Evolutionary conservation across 2,888 invertebrate species (phyloP).

Genomic region (Lasius fuliginosus): DNA sequence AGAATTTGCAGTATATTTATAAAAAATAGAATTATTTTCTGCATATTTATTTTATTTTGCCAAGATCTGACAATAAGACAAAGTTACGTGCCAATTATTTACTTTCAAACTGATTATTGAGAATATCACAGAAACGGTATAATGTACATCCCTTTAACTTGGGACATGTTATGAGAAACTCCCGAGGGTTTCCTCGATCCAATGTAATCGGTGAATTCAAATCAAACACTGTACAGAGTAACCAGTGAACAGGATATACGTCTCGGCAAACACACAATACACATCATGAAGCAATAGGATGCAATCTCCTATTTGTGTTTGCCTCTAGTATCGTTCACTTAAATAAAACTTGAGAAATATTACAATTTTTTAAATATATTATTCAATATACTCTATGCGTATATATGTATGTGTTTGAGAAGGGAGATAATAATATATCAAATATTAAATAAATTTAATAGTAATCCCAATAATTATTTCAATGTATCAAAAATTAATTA

Average conservation of each 20-base stretch:
- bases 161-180: constrained; percentile 50
- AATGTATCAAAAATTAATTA: neutral
- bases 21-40: neutral
- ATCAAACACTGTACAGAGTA: constrained; percentile 44
- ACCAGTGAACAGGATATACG: constrained; percentile 13
- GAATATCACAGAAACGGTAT: constrained; percentile 35
- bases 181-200: constrained; percentile 29
- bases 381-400: neutral
- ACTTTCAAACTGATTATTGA: constrained; percentile 71
- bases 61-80: constrained; percentile 33
- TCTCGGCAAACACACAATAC: neutral
- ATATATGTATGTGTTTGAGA: neutral
- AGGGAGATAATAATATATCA: neutral
- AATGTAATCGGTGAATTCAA: constrained; percentile 50
- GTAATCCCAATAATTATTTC: neutral
- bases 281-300: constrained; percentile 17
- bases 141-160: constrained; percentile 61
- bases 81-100: constrained; percentile 65
- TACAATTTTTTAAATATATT: constrained; percentile 3
- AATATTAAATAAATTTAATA: neutral
- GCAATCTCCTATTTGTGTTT: constrained; percentile 11
- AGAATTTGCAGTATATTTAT: neutral
- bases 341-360: neutral
- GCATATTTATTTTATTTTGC: neutral
- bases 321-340: neutral